These are phyloP conservation scores for Sceloporus undulatus DNA, from an alignment of 2,113 vertebrate genomes.

Conservation along the genomic window DNA sequence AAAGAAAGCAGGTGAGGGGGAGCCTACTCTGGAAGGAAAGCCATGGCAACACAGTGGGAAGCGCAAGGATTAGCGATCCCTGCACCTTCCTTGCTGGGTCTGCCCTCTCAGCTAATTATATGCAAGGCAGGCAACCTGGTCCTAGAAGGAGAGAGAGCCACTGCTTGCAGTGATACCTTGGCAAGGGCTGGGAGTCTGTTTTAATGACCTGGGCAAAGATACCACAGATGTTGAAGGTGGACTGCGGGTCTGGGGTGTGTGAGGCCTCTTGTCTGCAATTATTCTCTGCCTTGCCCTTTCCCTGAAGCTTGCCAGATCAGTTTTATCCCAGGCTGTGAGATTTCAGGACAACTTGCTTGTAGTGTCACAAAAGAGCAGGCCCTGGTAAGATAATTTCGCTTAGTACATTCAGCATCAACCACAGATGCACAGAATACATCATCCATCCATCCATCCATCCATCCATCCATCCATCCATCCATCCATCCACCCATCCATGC, in stretches of 20 bases:
- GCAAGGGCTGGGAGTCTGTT: slow-evolving; percentile 1
- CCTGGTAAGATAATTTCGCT: too few relatives aligned
- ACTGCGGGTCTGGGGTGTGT: slow-evolving; percentile 20
- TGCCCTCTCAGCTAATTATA: slow-evolving; percentile 61
- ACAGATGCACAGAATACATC: too few relatives aligned
- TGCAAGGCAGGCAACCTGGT: slow-evolving; percentile 56
- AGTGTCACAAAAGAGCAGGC: too few relatives aligned
- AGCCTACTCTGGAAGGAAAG: slow-evolving; percentile 45
- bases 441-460: too few relatives aligned
- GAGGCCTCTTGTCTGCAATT: slow-evolving; percentile 42
- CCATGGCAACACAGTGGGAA: slow-evolving; percentile 60
- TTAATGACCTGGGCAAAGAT: slow-evolving; percentile 26
- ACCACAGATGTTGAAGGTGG: not conserved
- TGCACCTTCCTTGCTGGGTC: slow-evolving; percentile 60
- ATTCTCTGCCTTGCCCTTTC: not conserved
- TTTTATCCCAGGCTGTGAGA: too few relatives aligned
- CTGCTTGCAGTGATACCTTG: not conserved
- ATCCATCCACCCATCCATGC: too few relatives aligned
- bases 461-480: too few relatives aligned
- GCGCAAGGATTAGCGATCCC: slow-evolving; percentile 52
- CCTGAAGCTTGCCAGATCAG: too few relatives aligned
- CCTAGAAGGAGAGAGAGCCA: slow-evolving; percentile 39
- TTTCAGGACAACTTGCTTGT: too few relatives aligned
- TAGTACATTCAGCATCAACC: too few relatives aligned
- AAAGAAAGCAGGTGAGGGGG: slow-evolving; percentile 17